These are phyloP conservation scores for Eurystomus gularis DNA, from an alignment of 2,113 vertebrate species.

Conservation along the genomic window DNA sequence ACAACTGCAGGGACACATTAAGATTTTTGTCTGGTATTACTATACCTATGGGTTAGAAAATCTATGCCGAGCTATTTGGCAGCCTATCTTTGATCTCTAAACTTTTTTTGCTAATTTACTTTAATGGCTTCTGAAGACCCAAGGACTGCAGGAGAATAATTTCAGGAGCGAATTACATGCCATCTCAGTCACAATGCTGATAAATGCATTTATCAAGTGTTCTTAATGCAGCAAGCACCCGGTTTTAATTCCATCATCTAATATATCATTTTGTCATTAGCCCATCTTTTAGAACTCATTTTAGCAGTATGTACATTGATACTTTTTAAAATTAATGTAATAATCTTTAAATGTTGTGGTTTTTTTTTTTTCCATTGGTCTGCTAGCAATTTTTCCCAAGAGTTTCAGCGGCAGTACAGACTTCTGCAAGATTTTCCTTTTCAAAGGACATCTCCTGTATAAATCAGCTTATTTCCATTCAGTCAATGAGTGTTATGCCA, in stretches of 20 bases:
- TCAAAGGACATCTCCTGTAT: neutral
- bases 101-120: conserved; percentile 24
- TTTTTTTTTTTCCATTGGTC: neutral
- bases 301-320: neutral
- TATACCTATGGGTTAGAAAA: conserved; percentile 6
- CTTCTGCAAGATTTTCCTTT: neutral
- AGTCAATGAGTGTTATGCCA: neutral
- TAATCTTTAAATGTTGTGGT: neutral
- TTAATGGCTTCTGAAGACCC: conserved; percentile 52
- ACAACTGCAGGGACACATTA: conserved; percentile 6
- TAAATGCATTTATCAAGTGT: conserved; percentile 50
- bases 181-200: conserved; percentile 27
- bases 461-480: neutral
- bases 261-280: conserved; percentile 36
- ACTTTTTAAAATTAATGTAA: conserved; percentile 22
- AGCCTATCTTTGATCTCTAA: conserved; percentile 28
- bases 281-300: conserved; percentile 45
- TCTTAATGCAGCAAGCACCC: conserved; percentile 48
- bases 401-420: neutral
- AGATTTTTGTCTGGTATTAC: conserved; percentile 20
- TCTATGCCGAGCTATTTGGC: neutral
- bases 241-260: conserved; percentile 33
- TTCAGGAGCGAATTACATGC: conserved; percentile 51
- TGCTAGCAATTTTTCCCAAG: neutral
- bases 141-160: conserved; percentile 14